These are phyloP conservation scores for Pangasius sanitwongsei DNA, from an alignment of 2,797 vertebrate genomes.

Conservation along the genomic window DNA sequence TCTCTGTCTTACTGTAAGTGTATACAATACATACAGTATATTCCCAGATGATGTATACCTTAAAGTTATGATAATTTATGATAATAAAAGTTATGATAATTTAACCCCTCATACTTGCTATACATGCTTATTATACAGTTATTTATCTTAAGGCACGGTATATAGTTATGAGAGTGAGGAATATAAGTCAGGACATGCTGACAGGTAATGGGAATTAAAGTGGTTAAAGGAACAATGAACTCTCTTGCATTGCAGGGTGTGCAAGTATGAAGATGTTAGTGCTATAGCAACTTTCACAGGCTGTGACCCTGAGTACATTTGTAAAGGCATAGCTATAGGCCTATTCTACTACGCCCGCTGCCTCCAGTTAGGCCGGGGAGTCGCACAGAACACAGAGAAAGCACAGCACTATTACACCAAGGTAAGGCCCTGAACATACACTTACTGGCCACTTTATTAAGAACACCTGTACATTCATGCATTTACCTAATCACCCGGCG, in stretches of 20 bases:
- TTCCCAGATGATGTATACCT: neutral
- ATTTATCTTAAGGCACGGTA: neutral
- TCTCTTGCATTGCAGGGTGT: conserved; percentile 63
- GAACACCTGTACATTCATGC: neutral
- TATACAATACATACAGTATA: neutral
- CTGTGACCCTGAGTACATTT: conserved; percentile 71
- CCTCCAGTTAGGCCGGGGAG: conserved; percentile 75
- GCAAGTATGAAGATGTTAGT: conserved; percentile 65
- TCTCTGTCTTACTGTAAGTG: neutral
- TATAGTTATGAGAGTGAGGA: neutral
- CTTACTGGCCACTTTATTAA: neutral
- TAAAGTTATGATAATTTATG: neutral
- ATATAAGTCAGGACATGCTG: neutral
- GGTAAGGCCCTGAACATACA: conserved; percentile 56
- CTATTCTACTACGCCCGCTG: conserved; percentile 79
- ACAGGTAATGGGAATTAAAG: neutral
- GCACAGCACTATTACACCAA: conserved; percentile 73
- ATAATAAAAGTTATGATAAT: neutral
- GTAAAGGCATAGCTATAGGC: conserved; percentile 74
- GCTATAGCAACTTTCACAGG: conserved; percentile 64
- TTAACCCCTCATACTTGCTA: neutral
- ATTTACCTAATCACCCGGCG: neutral
- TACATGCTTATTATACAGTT: neutral
- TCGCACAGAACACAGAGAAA: conserved; percentile 60
- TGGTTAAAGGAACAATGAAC: neutral